A percentile compares a stretch with the other conserved stretches of the same genome.
These are phyloP conservation scores for Brachyrhaphis roseni DNA, from an alignment of 2,797 vertebrate genomes.

Conservation along the genomic window DNA sequence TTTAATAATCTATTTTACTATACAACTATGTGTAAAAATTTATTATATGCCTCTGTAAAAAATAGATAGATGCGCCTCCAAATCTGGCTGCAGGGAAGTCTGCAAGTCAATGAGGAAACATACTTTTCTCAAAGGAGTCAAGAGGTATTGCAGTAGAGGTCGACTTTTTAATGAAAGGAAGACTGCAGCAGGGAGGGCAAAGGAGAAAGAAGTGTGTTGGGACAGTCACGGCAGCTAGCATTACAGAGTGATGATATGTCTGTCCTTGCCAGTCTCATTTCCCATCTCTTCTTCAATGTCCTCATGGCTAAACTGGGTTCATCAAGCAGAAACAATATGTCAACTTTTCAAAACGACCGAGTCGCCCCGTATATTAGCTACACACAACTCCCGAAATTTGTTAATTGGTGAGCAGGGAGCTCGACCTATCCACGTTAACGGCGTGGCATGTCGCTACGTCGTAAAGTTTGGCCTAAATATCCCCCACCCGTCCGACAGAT, in stretches of 20 bases:
- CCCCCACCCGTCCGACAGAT: constrained; percentile 55
- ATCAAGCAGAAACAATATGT: constrained; percentile 20
- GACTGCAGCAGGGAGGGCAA: constrained; percentile 33
- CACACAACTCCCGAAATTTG: constrained; percentile 22
- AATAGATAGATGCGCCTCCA: background rate
- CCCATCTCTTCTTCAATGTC: constrained; percentile 30
- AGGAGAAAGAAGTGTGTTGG: constrained; percentile 47
- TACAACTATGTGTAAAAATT: background rate
- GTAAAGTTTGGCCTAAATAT: constrained; percentile 70
- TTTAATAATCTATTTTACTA: background rate
- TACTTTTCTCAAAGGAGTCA: constrained; percentile 47
- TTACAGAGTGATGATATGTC: constrained; percentile 54
- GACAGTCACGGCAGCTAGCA: constrained; percentile 39
- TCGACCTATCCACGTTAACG: constrained; percentile 47
- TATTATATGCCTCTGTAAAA: background rate
- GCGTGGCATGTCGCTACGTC: constrained; percentile 49
- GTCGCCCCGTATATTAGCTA: constrained; percentile 19
- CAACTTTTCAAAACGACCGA: constrained; percentile 26
- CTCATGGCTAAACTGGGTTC: constrained; percentile 38
- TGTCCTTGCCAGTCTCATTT: constrained; percentile 53
- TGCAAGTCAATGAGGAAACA: constrained; percentile 58
- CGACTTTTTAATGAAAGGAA: constrained; percentile 34
- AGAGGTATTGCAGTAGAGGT: constrained; percentile 44
- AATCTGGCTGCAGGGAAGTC: constrained; percentile 51
- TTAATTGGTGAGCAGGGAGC: constrained; percentile 27